phyloP scores from a whole-genome alignment of 2,888 invertebrate species.

The Leptopterna dolabrata region DNA sequence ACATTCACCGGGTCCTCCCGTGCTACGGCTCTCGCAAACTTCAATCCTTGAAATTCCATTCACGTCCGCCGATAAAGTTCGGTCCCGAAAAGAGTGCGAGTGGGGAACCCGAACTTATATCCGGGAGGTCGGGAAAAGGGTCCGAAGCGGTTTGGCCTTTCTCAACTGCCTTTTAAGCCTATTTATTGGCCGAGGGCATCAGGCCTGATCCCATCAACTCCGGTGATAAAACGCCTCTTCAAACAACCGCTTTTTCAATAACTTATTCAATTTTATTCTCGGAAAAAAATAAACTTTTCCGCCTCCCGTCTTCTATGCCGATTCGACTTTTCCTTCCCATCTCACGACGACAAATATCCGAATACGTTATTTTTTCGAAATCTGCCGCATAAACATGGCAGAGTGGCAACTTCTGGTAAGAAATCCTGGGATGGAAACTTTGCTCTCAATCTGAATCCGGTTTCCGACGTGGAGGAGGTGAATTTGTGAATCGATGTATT shows the following conservation, averaged over 20 bases:
- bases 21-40: background rate
- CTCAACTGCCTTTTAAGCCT: conserved; percentile 38
- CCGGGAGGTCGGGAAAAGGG: background rate
- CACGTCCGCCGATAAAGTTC: conserved; percentile 24
- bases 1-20: background rate
- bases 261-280: conserved; percentile 54
- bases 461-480: background rate
- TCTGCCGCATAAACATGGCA: background rate
- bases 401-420: background rate
- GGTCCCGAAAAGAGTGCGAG: background rate
- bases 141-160: conserved; percentile 18
- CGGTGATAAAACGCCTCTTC: conserved; percentile 43
- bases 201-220: conserved; percentile 49
- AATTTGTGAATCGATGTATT: conserved; percentile 2
- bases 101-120: background rate
- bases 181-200: conserved; percentile 33
- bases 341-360: background rate
- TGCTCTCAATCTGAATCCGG: conserved; percentile 1
- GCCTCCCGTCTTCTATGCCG: background rate
- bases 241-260: conserved; percentile 45
- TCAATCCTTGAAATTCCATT: conserved; percentile 28
- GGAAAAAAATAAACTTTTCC: background rate
- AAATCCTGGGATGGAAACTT: background rate
- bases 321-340: too few species aligned
- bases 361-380: background rate